These are phyloP conservation scores for Microcebus ravelobensis DNA, from an alignment of 2,113 vertebrate genomes.

Conservation along the genomic window DNA sequence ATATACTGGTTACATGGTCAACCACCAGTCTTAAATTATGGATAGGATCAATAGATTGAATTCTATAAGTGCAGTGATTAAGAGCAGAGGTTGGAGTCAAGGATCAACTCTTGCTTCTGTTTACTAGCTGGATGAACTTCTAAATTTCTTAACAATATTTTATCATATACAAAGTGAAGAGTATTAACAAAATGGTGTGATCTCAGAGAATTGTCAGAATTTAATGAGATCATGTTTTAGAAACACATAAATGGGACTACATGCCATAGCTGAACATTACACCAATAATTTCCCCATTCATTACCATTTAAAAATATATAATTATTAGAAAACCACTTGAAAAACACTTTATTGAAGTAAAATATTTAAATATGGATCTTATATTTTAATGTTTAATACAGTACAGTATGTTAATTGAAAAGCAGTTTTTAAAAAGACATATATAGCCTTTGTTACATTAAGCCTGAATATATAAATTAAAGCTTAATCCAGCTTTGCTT, in stretches of 20 bases:
- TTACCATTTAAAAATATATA: neutral
- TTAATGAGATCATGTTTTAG: neutral
- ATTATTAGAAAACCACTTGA: neutral
- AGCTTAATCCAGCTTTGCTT: neutral
- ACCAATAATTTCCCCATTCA: neutral
- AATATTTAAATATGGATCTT: conserved; percentile 21
- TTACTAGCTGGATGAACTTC: neutral
- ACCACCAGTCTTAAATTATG: neutral
- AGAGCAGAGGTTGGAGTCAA: neutral
- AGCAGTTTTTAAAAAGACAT: neutral
- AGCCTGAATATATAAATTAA: conserved; percentile 11
- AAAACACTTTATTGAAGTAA: neutral
- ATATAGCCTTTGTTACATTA: neutral
- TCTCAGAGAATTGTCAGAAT: neutral
- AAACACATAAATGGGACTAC: neutral
- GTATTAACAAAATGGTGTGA: neutral
- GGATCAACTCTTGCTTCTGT: neutral
- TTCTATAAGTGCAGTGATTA: neutral
- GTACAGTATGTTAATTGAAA: neutral
- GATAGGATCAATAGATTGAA: neutral
- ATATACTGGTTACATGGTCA: neutral
- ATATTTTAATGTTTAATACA: neutral
- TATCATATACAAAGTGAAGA: neutral
- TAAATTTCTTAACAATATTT: neutral
- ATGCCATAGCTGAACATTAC: neutral